Base-by-base conservation (phyloP, 1,140 invertebrate species). In the Chrysomallon squamiferum region DNA sequence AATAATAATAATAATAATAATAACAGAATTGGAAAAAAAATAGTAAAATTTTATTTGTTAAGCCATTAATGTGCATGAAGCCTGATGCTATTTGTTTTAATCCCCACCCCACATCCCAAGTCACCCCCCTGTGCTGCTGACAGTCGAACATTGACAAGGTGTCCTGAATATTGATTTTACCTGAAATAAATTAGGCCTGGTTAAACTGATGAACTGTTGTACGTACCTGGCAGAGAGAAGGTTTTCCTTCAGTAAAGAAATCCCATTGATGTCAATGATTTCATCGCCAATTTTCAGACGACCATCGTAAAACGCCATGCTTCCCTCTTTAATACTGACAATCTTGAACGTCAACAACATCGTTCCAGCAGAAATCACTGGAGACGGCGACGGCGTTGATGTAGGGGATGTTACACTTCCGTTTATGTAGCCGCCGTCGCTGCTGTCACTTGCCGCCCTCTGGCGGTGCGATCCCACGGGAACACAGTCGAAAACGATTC, bases 241-340 rank as follows among this genome's bases (percentile, higher is more conserved):
- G n/a, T 59, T 73, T 58, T 77, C 73, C 27, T 68, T 65, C 25
- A 68, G 47, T 50, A 77, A 47, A 13, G 67, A 63, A 54, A 65
- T 66, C 20, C 73, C 76, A 62, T 77, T 77, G 41, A 77, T 68
- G 56, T 73, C 73, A 20, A 77, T 62, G 9, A 77, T 66, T 60
- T 77, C 76, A 59, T 77, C 76, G 27, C 70, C 68, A 9, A 77
- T 59, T 59, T 72, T 73, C n/a, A 77, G 47, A 62, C 67, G 61
- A 25, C 76, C 76, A 59, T 72, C 69, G 18, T 56, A 38, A 35
- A 66, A 32, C 7, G 66, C 67, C 13, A 65, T 30, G 41, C 73
- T 69, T 29, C 69, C 71, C 13, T 72, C 65, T 43, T 58, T 68
- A 32, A 77, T 65, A 25, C 56, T 60, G 38, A 73, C 64, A 20